Percentiles rank a stretch among this genome's conserved stretches.
Conservation (phyloP, 1,140 invertebrate genomes). For the Caenorhabditis inopinata region DNA sequence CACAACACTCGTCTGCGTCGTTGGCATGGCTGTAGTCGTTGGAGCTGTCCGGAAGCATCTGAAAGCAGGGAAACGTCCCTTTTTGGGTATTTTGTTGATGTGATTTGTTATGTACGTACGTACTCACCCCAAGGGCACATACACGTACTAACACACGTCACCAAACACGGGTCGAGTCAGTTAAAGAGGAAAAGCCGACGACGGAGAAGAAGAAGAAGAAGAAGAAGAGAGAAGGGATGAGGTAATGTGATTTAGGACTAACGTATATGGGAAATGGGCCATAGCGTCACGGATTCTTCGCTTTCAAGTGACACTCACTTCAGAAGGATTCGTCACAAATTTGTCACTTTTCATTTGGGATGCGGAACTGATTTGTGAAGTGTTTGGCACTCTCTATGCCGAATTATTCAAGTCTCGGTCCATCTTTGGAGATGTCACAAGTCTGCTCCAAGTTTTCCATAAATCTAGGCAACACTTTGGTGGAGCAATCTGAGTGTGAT, state of each 20-base stretch:
- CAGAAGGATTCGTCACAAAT: too few species aligned
- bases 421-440: too few species aligned
- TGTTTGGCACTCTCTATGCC: too few species aligned
- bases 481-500: too few species aligned
- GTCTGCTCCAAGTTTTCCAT: too few species aligned
- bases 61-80: neutral
- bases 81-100: neutral
- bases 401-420: too few species aligned
- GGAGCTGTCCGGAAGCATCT: constrained; percentile 14
- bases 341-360: too few species aligned
- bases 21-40: neutral
- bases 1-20: neutral
- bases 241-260: constrained; percentile 27
- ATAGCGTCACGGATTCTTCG: neutral
- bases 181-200: too few species aligned
- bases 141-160: constrained; percentile 30
- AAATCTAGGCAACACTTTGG: too few species aligned
- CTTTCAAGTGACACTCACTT: too few species aligned
- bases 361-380: too few species aligned
- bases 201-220: neutral
- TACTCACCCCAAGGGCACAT: constrained; percentile 25
- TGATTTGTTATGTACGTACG: constrained; percentile 3
- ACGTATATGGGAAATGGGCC: neutral
- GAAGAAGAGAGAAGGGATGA: neutral
- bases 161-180: too few species aligned